A percentile compares a stretch with the other conserved stretches of the same genome.
Evolutionary conservation across 2,888 invertebrate genomes (phyloP).

Genomic region (Mamestra brassicae): DNA sequence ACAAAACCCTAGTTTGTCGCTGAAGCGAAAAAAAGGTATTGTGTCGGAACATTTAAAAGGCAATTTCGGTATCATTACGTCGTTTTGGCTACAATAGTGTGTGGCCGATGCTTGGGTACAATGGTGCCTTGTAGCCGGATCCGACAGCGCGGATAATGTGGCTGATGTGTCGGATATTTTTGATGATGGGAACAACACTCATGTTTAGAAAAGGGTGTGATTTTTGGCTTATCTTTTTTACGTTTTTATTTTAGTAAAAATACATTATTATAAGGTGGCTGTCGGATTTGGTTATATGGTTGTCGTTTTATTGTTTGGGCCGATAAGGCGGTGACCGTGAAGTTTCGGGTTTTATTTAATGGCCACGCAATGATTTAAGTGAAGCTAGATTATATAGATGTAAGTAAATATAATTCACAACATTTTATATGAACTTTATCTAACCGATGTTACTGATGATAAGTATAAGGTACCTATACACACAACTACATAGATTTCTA

Average conservation of each 20-base stretch:
- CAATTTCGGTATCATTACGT: conserved; percentile 62
- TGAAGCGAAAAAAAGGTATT: conserved; percentile 45
- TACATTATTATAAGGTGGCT: neutral
- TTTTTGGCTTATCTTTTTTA: conserved; percentile 36
- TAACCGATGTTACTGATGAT: neutral
- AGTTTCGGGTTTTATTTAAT: neutral
- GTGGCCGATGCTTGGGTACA: conserved; percentile 46
- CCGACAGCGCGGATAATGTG: conserved; percentile 55
- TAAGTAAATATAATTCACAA: neutral
- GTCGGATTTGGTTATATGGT: neutral
- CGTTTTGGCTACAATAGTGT: conserved; percentile 59
- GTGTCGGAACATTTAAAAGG: conserved; percentile 60
- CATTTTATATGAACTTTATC: neutral
- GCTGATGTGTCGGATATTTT: conserved; percentile 54
- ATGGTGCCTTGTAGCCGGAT: conserved; percentile 50
- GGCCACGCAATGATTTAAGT: neutral
- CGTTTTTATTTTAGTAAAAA: neutral
- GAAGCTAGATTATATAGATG: neutral
- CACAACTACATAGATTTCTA: too few species aligned
- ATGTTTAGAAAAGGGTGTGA: conserved; percentile 40
- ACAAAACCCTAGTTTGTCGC: conserved; percentile 59
- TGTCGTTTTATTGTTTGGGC: conserved; percentile 11
- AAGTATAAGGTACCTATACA: too few species aligned
- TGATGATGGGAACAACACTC: conserved; percentile 48
- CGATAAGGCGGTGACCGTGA: conserved; percentile 9